Percentiles rank a stretch among this genome's conserved stretches.
phyloP scores from a whole-genome alignment of 2,797 vertebrate genomes.

The Chelmon rostratus region DNA sequence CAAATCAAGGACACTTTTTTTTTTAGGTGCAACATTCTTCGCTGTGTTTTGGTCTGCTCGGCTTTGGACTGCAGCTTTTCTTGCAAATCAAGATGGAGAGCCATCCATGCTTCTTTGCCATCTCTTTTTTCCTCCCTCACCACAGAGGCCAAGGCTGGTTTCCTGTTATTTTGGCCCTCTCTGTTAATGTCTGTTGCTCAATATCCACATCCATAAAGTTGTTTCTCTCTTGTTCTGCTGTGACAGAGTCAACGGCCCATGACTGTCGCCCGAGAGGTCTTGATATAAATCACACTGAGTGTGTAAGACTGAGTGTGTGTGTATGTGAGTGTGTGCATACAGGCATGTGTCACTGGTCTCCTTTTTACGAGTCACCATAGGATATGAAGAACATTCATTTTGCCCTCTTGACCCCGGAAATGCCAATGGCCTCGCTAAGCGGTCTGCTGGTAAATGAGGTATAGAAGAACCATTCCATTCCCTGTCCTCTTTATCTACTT shows the following conservation, averaged over 20 bases:
- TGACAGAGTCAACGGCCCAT: slow-evolving; percentile 79
- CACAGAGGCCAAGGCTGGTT: slow-evolving; percentile 75
- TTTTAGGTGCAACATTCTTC: slow-evolving; percentile 29
- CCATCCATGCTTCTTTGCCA: slow-evolving; percentile 37
- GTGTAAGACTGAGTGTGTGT: slow-evolving; percentile 15
- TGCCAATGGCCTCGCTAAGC: slow-evolving; percentile 84
- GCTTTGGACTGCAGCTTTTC: slow-evolving; percentile 35
- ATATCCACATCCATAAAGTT: slow-evolving; percentile 79
- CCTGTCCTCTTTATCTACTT: slow-evolving; percentile 80
- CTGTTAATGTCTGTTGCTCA: slow-evolving; percentile 75
- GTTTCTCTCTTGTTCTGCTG: slow-evolving; percentile 74
- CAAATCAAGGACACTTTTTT: slow-evolving; percentile 37
- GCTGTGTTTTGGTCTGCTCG: slow-evolving; percentile 20
- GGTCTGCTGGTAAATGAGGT: slow-evolving; percentile 88
- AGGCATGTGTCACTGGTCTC: slow-evolving; percentile 58
- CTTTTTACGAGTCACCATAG: slow-evolving; percentile 71
- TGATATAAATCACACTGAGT: slow-evolving; percentile 75
- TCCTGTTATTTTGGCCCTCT: slow-evolving; percentile 82
- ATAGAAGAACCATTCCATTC: slow-evolving; percentile 79
- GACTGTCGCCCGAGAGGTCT: slow-evolving; percentile 74
- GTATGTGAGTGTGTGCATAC: slow-evolving; percentile 12
- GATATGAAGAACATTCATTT: slow-evolving; percentile 76
- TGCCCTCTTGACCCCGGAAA: slow-evolving; percentile 86
- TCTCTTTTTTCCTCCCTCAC: slow-evolving; percentile 32
- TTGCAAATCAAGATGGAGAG: slow-evolving; percentile 55